These are phyloP conservation scores for Plecotus auritus DNA, from an alignment of 2,113 vertebrate species.

Conservation along the genomic window DNA sequence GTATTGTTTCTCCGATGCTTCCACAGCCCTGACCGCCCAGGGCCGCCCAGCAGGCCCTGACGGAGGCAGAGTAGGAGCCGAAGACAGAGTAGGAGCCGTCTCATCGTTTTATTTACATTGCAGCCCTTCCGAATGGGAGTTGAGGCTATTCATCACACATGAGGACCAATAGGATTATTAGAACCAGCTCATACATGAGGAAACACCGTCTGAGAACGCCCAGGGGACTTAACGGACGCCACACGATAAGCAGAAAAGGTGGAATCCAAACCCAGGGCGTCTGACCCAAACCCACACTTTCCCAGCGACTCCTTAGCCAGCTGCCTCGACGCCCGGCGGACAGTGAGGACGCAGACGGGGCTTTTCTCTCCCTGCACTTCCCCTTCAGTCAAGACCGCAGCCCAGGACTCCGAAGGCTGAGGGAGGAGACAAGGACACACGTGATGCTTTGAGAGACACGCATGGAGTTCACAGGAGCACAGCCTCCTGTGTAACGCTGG, in stretches of 20 bases:
- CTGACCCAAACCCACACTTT: too few species aligned
- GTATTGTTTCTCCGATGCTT: not conserved
- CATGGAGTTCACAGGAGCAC: not conserved
- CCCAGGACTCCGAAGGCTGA: not conserved
- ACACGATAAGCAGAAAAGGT: not conserved
- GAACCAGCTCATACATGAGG: not conserved
- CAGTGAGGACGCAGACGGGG: too few species aligned
- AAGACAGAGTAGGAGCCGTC: not conserved
- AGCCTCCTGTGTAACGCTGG: not conserved
- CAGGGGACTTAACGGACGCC: not conserved
- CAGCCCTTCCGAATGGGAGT: not conserved
- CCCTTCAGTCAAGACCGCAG: not conserved
- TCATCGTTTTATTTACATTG: not conserved
- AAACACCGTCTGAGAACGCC: not conserved
- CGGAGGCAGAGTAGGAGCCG: not conserved
- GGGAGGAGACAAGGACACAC: not conserved
- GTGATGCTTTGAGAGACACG: not conserved
- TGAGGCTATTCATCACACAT: not conserved
- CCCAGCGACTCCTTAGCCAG: too few species aligned
- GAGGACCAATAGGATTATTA: not conserved
- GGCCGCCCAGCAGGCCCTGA: not conserved
- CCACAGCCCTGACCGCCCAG: not conserved
- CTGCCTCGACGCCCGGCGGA: rapidly evolving
- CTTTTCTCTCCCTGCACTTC: not conserved
- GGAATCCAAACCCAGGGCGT: not conserved